A percentile compares a stretch with the other conserved stretches of the same genome.
Evolutionary conservation across 2,797 vertebrate species (phyloP).

Genomic region (Pipistrellus kuhlii): DNA sequence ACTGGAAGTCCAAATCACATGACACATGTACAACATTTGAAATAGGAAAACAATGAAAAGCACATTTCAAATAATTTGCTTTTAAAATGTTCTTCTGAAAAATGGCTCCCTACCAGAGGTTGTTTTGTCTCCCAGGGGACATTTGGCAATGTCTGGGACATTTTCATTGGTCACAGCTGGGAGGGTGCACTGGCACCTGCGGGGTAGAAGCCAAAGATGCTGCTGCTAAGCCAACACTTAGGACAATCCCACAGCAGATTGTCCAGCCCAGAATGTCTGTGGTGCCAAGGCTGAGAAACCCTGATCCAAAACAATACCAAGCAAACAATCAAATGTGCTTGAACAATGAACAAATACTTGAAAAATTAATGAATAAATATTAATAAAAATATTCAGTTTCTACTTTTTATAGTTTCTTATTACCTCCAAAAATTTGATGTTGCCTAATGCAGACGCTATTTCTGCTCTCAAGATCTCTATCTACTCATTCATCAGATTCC

Average conservation of each 20-base stretch:
- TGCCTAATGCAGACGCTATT: conserved; percentile 11
- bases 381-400: conserved; percentile 52
- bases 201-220: background rate
- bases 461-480: conserved; percentile 11
- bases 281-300: background rate
- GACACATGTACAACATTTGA: conserved; percentile 33
- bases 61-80: background rate
- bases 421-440: background rate
- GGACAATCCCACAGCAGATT: background rate
- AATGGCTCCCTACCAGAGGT: background rate
- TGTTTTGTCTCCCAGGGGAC: background rate
- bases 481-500: background rate
- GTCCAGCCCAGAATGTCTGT: background rate
- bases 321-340: background rate
- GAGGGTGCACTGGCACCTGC: background rate
- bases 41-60: conserved; percentile 31
- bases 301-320: background rate
- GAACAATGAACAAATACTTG: conserved; percentile 37
- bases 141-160: background rate
- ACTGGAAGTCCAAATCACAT: conserved; percentile 28
- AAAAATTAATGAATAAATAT: background rate
- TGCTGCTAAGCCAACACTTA: background rate
- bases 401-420: conserved; percentile 9
- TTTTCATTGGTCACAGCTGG: background rate
- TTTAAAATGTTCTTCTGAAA: conserved; percentile 60